Conservation (phyloP, 23 tunicate species). For the Styela plicata region DNA sequence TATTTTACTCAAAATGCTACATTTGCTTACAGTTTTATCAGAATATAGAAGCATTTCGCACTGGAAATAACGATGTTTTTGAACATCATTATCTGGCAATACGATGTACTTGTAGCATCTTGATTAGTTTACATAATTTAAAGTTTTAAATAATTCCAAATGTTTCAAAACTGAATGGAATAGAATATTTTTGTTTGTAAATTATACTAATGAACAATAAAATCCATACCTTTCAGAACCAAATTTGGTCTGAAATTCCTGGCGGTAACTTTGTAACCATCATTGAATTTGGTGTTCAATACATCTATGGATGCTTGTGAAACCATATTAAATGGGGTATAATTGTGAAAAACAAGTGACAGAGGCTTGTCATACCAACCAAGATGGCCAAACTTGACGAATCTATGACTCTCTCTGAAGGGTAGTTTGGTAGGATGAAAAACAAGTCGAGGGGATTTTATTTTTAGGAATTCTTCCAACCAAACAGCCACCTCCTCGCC, state of each 20-base stretch:
- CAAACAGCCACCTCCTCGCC: conserved; percentile 67
- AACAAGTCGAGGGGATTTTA: conserved; percentile 26
- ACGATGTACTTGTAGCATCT: no score
- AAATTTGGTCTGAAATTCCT: conserved; percentile 59
- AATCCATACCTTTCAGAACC: no score
- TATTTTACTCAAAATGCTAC: no score
- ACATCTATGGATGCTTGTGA: conserved; percentile 63
- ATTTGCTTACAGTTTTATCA: no score
- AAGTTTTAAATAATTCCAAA: no score
- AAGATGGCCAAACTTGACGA: background rate
- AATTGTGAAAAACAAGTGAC: conserved; percentile 38
- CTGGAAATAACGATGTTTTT: no score
- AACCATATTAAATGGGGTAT: conserved; percentile 51
- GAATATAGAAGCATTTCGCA: no score
- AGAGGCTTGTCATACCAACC: background rate
- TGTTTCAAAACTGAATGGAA: no score
- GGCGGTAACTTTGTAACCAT: conserved; percentile 5
- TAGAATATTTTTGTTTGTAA: no score
- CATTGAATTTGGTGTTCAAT: conserved; percentile 29
- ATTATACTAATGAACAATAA: no score
- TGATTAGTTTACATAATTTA: no score
- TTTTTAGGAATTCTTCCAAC: conserved; percentile 23
- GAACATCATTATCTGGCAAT: no score
- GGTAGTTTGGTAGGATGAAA: conserved; percentile 28
- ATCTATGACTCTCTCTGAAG: background rate